Evolutionary conservation across 2,888 invertebrate genomes (phyloP).

Genomic region (Apoda limacodes): DNA sequence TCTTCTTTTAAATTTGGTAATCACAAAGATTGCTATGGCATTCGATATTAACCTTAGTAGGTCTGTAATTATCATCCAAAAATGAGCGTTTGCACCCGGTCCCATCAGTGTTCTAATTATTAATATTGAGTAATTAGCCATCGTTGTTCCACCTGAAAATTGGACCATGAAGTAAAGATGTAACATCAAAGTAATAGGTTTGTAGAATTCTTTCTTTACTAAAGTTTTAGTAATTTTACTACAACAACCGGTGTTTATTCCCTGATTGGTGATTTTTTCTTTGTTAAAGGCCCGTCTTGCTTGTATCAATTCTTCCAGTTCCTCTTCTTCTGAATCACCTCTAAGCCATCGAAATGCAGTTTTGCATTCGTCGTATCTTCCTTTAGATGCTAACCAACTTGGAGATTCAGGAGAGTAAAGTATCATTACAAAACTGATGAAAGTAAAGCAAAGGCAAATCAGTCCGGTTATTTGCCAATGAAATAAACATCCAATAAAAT

Average conservation of each 20-base stretch:
- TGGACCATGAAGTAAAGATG: slow-evolving; percentile 72
- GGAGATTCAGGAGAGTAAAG: slow-evolving; percentile 71
- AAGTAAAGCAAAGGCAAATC: slow-evolving; percentile 49
- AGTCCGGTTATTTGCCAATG: slow-evolving; percentile 65
- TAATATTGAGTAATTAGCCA: slow-evolving; percentile 74
- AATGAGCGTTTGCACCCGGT: slow-evolving; percentile 66
- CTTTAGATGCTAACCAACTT: slow-evolving; percentile 70
- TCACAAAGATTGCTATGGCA: slow-evolving; percentile 65
- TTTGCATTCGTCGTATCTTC: slow-evolving; percentile 60
- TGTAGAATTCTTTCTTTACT: slow-evolving; percentile 55
- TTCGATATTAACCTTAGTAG: slow-evolving; percentile 69
- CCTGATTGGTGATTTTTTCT: slow-evolving; percentile 20
- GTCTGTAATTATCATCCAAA: slow-evolving; percentile 74
- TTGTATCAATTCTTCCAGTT: slow-evolving; percentile 37
- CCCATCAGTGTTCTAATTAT: slow-evolving; percentile 69
- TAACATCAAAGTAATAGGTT: slow-evolving; percentile 67
- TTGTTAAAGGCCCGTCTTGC: slow-evolving; percentile 24
- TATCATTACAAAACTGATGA: slow-evolving; percentile 47
- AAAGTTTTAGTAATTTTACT: slow-evolving; percentile 21
- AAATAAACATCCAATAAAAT: slow-evolving; percentile 68
- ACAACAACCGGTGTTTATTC: slow-evolving; percentile 17
- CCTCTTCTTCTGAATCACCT: slow-evolving; percentile 51
- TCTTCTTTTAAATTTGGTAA: slow-evolving; percentile 70
- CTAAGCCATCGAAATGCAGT: slow-evolving; percentile 65
- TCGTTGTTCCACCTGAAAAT: slow-evolving; percentile 74